These are phyloP conservation scores for Aulostomus chinensis DNA, from an alignment of 2,797 vertebrate species.

Conservation along the genomic window DNA sequence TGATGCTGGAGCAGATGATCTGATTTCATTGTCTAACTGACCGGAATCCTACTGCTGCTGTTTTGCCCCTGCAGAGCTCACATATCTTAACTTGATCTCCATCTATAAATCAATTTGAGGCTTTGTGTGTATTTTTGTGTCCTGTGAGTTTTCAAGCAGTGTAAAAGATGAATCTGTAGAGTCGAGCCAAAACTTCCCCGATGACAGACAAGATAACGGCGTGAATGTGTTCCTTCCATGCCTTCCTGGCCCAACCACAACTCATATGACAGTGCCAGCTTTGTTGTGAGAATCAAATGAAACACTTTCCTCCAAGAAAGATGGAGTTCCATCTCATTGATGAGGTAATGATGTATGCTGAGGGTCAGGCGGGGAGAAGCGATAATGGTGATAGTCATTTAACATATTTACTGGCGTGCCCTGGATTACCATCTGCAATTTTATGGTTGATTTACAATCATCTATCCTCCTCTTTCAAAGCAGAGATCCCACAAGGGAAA, in stretches of 20 bases:
- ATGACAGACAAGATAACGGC: not conserved
- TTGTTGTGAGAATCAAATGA: constrained; percentile 61
- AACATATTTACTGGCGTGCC: constrained; percentile 86
- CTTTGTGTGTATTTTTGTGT: constrained; percentile 55
- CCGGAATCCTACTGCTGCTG: constrained; percentile 58
- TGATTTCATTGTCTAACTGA: constrained; percentile 67
- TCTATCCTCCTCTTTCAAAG: constrained; percentile 80
- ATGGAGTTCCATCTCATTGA: constrained; percentile 86
- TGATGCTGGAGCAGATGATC: constrained; percentile 62
- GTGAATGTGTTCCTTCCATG: not conserved
- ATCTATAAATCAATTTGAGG: constrained; percentile 57
- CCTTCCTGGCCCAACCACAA: not conserved
- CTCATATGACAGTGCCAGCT: constrained; percentile 23
- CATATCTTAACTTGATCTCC: constrained; percentile 61
- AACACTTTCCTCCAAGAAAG: constrained; percentile 69
- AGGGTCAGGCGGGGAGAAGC: constrained; percentile 83
- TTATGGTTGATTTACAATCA: constrained; percentile 88
- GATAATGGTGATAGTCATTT: constrained; percentile 87
- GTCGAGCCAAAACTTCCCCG: not conserved
- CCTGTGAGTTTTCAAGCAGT: not conserved
- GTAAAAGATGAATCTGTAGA: not conserved
- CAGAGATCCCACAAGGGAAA: constrained; percentile 77
- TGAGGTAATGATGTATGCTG: constrained; percentile 87
- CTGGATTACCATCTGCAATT: constrained; percentile 89
- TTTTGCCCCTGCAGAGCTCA: constrained; percentile 54